Evolutionary conservation across 2,797 vertebrate genomes (phyloP).

Genomic region (Martes flavigula): DNA sequence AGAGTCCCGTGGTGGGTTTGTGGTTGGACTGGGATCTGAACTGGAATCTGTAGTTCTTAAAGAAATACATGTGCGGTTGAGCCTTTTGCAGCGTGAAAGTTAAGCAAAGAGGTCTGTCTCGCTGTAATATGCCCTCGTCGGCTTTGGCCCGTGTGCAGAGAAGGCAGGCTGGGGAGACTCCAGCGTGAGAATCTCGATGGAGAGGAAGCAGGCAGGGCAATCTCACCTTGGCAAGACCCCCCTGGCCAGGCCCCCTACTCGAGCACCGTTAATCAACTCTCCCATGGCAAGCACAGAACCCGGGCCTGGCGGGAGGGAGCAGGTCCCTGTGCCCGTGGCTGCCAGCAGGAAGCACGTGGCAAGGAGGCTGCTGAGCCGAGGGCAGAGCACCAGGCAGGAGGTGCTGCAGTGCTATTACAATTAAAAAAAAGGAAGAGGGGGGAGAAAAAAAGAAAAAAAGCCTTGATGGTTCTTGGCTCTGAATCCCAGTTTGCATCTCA

Average conservation of each 20-base stretch:
- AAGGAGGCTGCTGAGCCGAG: not conserved
- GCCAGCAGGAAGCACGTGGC: not conserved
- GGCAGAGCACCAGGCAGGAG: constrained; percentile 32
- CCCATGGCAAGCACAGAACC: not conserved
- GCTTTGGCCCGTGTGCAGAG: not conserved
- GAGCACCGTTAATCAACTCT: not conserved
- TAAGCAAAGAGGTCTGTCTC: not conserved
- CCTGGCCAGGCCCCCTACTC: not conserved
- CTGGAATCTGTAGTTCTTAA: not conserved
- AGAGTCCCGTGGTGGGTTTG: not conserved
- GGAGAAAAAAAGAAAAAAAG: not conserved
- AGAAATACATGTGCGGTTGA: not conserved
- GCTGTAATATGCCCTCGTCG: not conserved
- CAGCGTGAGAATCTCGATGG: not conserved
- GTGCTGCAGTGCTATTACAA: not conserved
- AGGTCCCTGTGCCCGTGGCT: not conserved
- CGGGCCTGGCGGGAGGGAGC: not conserved
- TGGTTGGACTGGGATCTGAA: not conserved
- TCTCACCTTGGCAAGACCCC: not conserved
- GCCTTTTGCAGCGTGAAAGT: not conserved
- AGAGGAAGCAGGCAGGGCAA: not conserved
- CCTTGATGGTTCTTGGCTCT: not conserved
- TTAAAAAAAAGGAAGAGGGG: not conserved
- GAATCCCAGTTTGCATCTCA: constrained; percentile 68
- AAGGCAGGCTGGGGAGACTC: not conserved